phyloP scores from a whole-genome alignment of 2,113 vertebrate genomes.

The Caranx ignobilis region DNA sequence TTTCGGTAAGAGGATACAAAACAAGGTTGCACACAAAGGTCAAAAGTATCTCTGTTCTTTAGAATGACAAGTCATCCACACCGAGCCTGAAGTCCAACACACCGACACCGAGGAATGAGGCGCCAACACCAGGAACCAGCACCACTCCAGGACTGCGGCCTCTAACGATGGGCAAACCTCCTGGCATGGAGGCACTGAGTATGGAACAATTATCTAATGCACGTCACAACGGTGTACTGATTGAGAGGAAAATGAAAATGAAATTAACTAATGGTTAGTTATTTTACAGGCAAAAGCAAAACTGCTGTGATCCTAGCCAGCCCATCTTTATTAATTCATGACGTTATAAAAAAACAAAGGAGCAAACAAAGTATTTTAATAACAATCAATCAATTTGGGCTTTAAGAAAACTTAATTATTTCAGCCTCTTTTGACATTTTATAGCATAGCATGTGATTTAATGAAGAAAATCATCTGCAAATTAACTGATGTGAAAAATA shows the following conservation, averaged over 20 bases:
- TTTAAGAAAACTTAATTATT: not conserved
- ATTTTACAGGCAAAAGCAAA: not conserved
- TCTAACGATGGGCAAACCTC: conserved; percentile 89
- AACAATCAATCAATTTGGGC: not conserved
- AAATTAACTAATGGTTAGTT: not conserved
- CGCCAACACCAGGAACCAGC: conserved; percentile 94
- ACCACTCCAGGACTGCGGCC: conserved; percentile 93
- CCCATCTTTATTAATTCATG: too few relatives aligned
- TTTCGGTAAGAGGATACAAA: conserved; percentile 26
- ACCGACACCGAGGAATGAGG: conserved; percentile 93
- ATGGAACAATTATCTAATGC: not conserved
- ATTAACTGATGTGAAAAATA: not conserved
- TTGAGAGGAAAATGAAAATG: not conserved
- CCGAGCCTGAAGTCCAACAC: conserved; percentile 97
- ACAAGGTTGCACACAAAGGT: not conserved
- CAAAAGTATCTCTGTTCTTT: conserved; percentile 55
- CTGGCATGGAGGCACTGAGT: conserved; percentile 91
- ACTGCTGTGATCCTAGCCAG: too few relatives aligned
- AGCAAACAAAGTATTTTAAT: too few relatives aligned
- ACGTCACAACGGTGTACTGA: not conserved
- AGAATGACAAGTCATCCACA: conserved; percentile 97
- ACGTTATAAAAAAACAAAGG: too few relatives aligned
- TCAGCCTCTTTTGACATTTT: not conserved
- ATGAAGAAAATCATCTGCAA: not conserved
- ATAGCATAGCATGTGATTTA: not conserved